phyloP scores from a whole-genome alignment of 2,797 vertebrate genomes.

The Pagetopsis macropterus region DNA sequence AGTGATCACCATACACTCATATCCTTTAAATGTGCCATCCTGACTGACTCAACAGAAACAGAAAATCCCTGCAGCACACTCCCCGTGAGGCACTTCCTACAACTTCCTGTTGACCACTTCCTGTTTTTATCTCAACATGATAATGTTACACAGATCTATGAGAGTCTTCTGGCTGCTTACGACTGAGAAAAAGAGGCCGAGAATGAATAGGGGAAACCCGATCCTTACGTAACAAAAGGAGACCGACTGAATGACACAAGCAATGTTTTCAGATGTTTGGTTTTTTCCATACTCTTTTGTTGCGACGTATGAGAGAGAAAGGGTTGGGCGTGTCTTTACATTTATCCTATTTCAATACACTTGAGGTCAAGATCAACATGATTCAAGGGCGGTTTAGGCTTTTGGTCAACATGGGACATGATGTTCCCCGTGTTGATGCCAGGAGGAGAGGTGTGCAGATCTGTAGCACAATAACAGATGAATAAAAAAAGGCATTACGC shows the following conservation, averaged over 20 bases:
- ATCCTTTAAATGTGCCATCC: not conserved
- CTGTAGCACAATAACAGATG: not conserved
- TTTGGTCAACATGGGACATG: not conserved
- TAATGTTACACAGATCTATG: not conserved
- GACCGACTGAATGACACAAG: slow-evolving; percentile 13
- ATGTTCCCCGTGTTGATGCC: not conserved
- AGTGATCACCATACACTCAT: not conserved
- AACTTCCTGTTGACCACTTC: slow-evolving; percentile 42
- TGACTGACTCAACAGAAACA: not conserved
- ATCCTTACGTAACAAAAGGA: slow-evolving; percentile 14
- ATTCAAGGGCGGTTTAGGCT: not conserved
- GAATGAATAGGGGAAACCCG: slow-evolving; percentile 23
- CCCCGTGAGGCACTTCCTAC: slow-evolving; percentile 23
- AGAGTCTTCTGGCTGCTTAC: not conserved
- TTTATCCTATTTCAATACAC: not conserved
- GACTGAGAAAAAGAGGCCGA: not conserved
- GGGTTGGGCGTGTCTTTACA: slow-evolving; percentile 12
- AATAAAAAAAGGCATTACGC: not conserved
- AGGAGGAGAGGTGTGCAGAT: not conserved
- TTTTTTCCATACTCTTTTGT: slow-evolving; percentile 28
- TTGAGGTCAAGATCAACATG: not conserved
- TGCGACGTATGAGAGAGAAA: not conserved
- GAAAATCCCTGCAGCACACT: slow-evolving; percentile 13
- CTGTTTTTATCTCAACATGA: not conserved
- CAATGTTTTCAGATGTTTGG: not conserved